These are phyloP conservation scores for Coreoperca whiteheadi DNA, from an alignment of 2,113 vertebrate genomes.

Conservation along the genomic window DNA sequence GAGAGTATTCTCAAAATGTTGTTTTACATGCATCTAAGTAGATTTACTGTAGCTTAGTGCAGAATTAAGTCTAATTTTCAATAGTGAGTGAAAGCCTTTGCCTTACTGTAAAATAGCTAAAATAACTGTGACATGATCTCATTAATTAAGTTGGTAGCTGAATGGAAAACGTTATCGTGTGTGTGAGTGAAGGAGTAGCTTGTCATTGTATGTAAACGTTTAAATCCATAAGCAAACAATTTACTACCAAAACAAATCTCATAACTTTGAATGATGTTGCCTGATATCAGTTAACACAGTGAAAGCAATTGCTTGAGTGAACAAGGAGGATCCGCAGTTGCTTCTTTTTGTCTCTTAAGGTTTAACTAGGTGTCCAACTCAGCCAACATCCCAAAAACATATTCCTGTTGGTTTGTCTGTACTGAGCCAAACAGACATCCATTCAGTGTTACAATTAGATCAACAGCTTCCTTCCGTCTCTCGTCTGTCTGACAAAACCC, in stretches of 20 bases:
- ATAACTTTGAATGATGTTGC: background rate
- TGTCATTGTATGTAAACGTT: background rate
- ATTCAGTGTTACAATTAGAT: slow-evolving; percentile 56
- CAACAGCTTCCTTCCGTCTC: slow-evolving; percentile 55
- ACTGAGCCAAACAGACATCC: slow-evolving; percentile 20
- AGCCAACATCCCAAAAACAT: background rate
- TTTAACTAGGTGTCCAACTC: background rate
- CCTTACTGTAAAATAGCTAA: background rate
- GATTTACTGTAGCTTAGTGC: background rate
- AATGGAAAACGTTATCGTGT: background rate
- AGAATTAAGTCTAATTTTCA: background rate
- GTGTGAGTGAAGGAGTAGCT: background rate
- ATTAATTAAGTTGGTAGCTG: background rate
- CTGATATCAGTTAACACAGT: background rate
- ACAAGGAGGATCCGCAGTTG: background rate
- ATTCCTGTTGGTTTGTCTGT: background rate
- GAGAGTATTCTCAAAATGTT: background rate
- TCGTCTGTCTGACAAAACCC: slow-evolving; percentile 47
- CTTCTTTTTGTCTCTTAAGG: background rate
- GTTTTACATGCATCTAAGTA: background rate
- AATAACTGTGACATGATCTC: background rate
- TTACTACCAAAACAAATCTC: background rate
- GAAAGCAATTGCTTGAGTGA: background rate
- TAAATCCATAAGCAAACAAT: background rate
- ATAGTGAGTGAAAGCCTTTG: background rate